A percentile compares a stretch with the other conserved stretches of the same genome.
phyloP scores from a whole-genome alignment of 2,888 invertebrate genomes.

The Bembecia ichneumoniformis region DNA sequence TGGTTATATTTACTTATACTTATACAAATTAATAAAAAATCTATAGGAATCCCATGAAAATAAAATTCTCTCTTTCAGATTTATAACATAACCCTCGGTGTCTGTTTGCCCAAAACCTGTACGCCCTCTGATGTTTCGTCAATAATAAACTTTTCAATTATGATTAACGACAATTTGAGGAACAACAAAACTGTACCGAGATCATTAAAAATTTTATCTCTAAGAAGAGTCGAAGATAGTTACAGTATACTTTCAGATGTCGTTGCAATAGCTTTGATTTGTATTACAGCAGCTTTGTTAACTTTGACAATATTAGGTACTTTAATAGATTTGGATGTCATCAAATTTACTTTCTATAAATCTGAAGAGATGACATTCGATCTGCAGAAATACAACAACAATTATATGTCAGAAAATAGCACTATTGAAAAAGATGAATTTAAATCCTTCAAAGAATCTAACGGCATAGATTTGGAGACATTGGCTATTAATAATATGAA shows the following conservation, averaged over 20 bases:
- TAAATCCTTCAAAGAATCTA: conserved; percentile 16
- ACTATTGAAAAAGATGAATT: conserved; percentile 16
- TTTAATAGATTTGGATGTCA: conserved; percentile 46
- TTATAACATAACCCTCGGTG: conserved; percentile 44
- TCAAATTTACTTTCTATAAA: conserved; percentile 36
- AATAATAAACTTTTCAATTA: conserved; percentile 60
- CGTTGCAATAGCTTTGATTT: conserved; percentile 37
- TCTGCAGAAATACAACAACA: conserved; percentile 41
- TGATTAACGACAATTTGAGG: conserved; percentile 53
- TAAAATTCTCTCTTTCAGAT: conserved; percentile 31
- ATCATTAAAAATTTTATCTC: conserved; percentile 31
- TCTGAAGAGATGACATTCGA: conserved; percentile 40
- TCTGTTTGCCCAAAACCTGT: conserved; percentile 66
- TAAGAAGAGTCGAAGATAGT: conserved; percentile 32
- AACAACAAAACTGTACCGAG: conserved; percentile 46
- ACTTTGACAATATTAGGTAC: conserved; percentile 52
- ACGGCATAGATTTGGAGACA: conserved; percentile 15
- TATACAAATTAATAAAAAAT: too few relatives aligned
- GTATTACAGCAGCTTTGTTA: conserved; percentile 32
- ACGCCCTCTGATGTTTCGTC: conserved; percentile 46
- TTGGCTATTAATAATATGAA: conserved; percentile 26
- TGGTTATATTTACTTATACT: neutral
- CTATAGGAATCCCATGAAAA: too few relatives aligned
- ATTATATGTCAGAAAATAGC: conserved; percentile 11
- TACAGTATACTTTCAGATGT: conserved; percentile 38